Evolutionary conservation across 2,888 invertebrate species (phyloP), one percentile per base, ranked within the genome.

Genomic region (Aphidius colemani): DNA sequence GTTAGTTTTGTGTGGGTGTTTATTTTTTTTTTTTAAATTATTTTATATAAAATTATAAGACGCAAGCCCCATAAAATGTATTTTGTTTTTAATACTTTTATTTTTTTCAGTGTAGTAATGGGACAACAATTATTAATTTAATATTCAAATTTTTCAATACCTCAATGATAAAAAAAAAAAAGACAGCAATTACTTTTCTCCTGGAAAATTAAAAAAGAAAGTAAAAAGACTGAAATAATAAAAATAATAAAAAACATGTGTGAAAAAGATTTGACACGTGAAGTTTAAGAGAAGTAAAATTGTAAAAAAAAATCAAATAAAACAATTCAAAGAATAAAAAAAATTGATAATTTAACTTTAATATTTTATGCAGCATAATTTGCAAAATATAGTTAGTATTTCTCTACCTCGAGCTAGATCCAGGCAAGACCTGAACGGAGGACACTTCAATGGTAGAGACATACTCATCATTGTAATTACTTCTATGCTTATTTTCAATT

Each of bases 341-440:
- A 51, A 13, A 51, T 41, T 13, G 2, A 57, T 57, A 46, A 48
- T n/a, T 57, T 9, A 46, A 39, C 40, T 9, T 39, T 30, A 48
- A 57, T 57, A 46, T 45, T 45, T 30, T 30, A 30, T 30, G 0
- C 7, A 39, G 46, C 57, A 48, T 48, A 57, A 39, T 56, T 46
- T 51, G 41, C 13, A 51, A 41, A 64, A 60, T 60, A 49, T 18
- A 70, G 70, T 75, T 77, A 77, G 72, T 74, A 72, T 72, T 72
- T 30, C 71, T 78, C 78, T 79, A 79, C 76, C 79, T 78, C 75
- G 71, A 72, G 75, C 75, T 78, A 79, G 71, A 79, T 79, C 78
- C 78, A 78, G 74, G 79, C 78, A 77, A 79, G 76, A 79, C 78
- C 79, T 80, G 74, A 75, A 77, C 71, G 71, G 71, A 71, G 70